phyloP scores from a whole-genome alignment of 2,888 invertebrate species.

The Pocota personata region DNA sequence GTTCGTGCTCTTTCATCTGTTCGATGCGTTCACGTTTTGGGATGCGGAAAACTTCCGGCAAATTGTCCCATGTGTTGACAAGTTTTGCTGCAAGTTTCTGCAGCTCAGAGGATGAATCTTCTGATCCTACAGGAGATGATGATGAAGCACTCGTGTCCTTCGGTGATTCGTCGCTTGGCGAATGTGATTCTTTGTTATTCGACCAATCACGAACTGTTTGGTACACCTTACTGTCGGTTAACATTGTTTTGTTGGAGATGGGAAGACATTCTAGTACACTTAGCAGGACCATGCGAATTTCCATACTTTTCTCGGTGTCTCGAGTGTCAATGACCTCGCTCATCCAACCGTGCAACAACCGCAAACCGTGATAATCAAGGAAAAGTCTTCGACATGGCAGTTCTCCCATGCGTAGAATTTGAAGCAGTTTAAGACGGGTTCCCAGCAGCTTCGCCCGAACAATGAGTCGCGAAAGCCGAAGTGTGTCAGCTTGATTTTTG shows the following conservation, averaged over 20 bases:
- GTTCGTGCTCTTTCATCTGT: slow-evolving; percentile 97
- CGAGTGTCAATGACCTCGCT: slow-evolving; percentile 84
- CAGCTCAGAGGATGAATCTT: slow-evolving; percentile 74
- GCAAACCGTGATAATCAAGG: slow-evolving; percentile 95
- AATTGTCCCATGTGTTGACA: slow-evolving; percentile 78
- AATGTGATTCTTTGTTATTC: slow-evolving; percentile 76
- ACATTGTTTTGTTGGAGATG: slow-evolving; percentile 95
- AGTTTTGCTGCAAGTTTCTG: slow-evolving; percentile 77
- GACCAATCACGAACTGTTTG: slow-evolving; percentile 94
- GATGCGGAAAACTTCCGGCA: slow-evolving; percentile 89
- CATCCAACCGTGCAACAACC: slow-evolving; percentile 97
- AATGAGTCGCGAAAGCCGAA: slow-evolving; percentile 95
- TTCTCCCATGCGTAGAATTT: slow-evolving; percentile 91
- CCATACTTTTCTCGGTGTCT: slow-evolving; percentile 75
- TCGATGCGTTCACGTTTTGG: slow-evolving; percentile 97
- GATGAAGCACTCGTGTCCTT: slow-evolving; percentile 25
- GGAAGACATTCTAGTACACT: slow-evolving; percentile 93
- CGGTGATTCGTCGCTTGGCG: slow-evolving; percentile 74
- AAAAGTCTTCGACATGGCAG: slow-evolving; percentile 93
- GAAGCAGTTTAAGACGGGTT: slow-evolving; percentile 89
- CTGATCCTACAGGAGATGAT: background rate
- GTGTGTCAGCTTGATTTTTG: slow-evolving; percentile 94
- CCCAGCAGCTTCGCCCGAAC: slow-evolving; percentile 93
- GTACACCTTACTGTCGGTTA: slow-evolving; percentile 95
- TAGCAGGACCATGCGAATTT: slow-evolving; percentile 88